A percentile compares a stretch with the other conserved stretches of the same genome.
phyloP scores from a whole-genome alignment of 2,888 invertebrate genomes.

The Mesorhabditis belari region DNA sequence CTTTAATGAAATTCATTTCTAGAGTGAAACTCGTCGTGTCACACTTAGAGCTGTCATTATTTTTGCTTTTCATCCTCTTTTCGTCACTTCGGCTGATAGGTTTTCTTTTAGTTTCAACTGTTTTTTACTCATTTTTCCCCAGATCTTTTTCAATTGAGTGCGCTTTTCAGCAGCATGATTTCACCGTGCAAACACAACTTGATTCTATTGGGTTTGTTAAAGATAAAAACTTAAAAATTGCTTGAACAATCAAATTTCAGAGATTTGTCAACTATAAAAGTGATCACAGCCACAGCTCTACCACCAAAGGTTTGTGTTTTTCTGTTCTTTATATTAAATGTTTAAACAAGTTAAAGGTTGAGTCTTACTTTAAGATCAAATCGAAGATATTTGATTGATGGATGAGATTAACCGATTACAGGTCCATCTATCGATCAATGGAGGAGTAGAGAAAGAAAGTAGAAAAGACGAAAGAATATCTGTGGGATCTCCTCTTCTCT shows the following conservation, averaged over 20 bases:
- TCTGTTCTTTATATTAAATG: no score
- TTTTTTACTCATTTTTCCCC: no score
- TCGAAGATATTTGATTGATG: no score
- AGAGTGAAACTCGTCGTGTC: constrained; percentile 2
- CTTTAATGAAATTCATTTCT: background rate
- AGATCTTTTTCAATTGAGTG: constrained; percentile 9
- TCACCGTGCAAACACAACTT: constrained; percentile 5
- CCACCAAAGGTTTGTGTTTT: background rate
- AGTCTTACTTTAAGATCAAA: no score
- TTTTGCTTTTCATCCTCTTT: constrained; percentile 11
- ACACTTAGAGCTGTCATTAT: constrained; percentile 6
- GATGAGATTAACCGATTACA: no score
- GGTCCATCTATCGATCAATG: background rate
- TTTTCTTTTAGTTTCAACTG: background rate
- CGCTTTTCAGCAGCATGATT: constrained; percentile 11
- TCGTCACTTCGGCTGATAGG: constrained; percentile 9
- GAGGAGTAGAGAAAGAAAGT: no score
- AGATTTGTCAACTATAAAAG: background rate
- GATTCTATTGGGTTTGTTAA: constrained; percentile 5
- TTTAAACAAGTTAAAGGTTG: no score
- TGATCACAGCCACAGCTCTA: background rate
- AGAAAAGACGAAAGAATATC: no score
- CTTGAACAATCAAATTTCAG: background rate
- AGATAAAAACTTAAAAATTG: background rate
- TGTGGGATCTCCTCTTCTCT: background rate